Percentiles rank a stretch among this genome's conserved stretches.
These are phyloP conservation scores for Sardina pilchardus DNA, from an alignment of 2,113 vertebrate species.

Conservation along the genomic window DNA sequence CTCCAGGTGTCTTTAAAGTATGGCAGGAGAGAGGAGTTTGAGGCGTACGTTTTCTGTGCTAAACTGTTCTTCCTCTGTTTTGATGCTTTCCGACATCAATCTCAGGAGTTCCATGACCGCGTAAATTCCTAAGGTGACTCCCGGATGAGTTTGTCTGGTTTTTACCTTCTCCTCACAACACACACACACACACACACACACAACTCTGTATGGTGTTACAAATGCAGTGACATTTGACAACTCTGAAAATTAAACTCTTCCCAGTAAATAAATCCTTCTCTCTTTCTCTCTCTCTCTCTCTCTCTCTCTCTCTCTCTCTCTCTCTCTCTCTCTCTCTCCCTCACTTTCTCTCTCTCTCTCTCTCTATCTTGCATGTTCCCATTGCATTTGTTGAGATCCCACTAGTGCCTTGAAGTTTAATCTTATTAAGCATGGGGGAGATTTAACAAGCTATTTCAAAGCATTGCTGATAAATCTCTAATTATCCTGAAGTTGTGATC, in stretches of 20 bases:
- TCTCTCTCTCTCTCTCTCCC: constrained; percentile 13
- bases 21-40: neutral
- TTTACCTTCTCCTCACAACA: constrained; percentile 45
- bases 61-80: constrained; percentile 39
- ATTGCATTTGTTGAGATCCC: constrained; percentile 23
- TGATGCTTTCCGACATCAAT: constrained; percentile 74
- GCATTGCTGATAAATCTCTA: constrained; percentile 20
- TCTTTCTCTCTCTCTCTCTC: constrained; percentile 20
- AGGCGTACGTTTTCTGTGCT: neutral
- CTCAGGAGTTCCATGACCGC: constrained; percentile 81
- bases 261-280: neutral
- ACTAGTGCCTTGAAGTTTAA: constrained; percentile 29
- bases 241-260: constrained; percentile 17
- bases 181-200: constrained; percentile 27
- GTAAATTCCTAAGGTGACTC: constrained; percentile 83
- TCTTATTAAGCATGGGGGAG: constrained; percentile 26
- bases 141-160: constrained; percentile 69
- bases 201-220: constrained; percentile 7
- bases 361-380: constrained; percentile 5
- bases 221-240: constrained; percentile 23
- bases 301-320: constrained; percentile 16
- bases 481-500: constrained; percentile 20
- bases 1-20: neutral
- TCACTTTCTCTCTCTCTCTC: constrained; percentile 7
- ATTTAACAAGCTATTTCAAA: constrained; percentile 34